Evolutionary conservation across 2,888 invertebrate species (phyloP), one percentile per base, ranked within the genome.

Genomic region (Archips xylosteana): DNA sequence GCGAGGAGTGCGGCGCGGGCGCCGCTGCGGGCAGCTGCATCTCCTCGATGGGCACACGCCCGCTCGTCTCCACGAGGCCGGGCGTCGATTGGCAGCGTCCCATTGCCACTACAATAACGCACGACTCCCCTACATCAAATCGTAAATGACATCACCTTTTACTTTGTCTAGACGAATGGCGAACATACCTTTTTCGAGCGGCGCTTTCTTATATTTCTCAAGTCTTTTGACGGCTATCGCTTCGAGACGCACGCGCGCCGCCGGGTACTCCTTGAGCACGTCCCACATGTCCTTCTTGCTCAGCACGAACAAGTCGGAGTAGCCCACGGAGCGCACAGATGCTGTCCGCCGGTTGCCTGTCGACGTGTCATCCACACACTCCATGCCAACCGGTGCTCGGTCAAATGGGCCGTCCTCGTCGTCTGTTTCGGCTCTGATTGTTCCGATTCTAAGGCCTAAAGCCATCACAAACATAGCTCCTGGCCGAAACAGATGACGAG

Each of bases 231-330:
- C 99, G 75, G 99, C 99, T 85, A 99, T 99, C 75, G 99, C 98
- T 94, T 99, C 99, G 72, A 99, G 96, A 78, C 99, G 96, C 85
- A 99, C 97, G 91, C 99, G 95, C 77, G 98, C 98, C 34, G 98
- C 98, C 39, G 98, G 98, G 92, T 98, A 98, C 90, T 98, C 98
- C 94, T 99, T 98, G 78, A 99, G 96, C 79, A 99, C 99, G 93
- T 99, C 99, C 99, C 99, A 99, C 97, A 99, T 98, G 95, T 99
- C 99, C 95, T 98, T 98, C 96, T 99, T 99, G 94, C 98, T 98
- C 82, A 99, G 96, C 89, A 99, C 99, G 95, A 99, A 99, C 85
- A 99, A 96, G 95, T 99, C 99, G 92, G 99, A 99, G 95, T 99
- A 99, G 83, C 99, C 99, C 78, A 99, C 99, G 75, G 99, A 99